A percentile compares a stretch with the other conserved stretches of the same genome.
These are phyloP conservation scores for Anadara kagoshimensis DNA, from an alignment of 1,140 invertebrate species.

Conservation along the genomic window DNA sequence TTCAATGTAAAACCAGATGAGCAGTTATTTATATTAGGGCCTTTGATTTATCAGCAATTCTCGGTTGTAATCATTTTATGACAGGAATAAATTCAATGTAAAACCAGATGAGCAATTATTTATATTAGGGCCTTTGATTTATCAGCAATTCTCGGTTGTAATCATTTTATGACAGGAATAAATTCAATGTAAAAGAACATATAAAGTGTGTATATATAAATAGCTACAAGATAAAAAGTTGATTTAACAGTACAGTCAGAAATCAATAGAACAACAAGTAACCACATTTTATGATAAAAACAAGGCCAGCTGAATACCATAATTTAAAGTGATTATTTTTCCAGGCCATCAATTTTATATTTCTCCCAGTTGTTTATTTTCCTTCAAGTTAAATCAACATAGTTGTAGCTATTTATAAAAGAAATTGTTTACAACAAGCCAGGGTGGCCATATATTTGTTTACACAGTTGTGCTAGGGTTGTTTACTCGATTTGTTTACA, in stretches of 20 bases:
- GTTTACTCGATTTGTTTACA: conserved; percentile 54
- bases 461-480: conserved; percentile 50
- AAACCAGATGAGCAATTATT: no score
- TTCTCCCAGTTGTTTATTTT: conserved; percentile 40
- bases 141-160: no score
- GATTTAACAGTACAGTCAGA: no score
- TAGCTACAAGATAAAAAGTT: no score
- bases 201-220: background rate
- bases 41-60: no score
- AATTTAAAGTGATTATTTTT: conserved; percentile 12
- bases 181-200: no score
- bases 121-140: no score
- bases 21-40: no score
- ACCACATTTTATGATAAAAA: conserved; percentile 13
- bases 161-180: no score
- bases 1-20: no score
- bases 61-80: no score
- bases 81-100: no score
- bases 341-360: conserved; percentile 16
- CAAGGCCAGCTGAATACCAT: conserved; percentile 3
- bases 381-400: conserved; percentile 24
- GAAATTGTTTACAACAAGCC: conserved; percentile 51
- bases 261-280: conserved; percentile 16
- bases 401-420: conserved; percentile 38
- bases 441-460: conserved; percentile 49